Conservation (phyloP, 2,888 invertebrate species). For the Scrobipalpa costella region DNA sequence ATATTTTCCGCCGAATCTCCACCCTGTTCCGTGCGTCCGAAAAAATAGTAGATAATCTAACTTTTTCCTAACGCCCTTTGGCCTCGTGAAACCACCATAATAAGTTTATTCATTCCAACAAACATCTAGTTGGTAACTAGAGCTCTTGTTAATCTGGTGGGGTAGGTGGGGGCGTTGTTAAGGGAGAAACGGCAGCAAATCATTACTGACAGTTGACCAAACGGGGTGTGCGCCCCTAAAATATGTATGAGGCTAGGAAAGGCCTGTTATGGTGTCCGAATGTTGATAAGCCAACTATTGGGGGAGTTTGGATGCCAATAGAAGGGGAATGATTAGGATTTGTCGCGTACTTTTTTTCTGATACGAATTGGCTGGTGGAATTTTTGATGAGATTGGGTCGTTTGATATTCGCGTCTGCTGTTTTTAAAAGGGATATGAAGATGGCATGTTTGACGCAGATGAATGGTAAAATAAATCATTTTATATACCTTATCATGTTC, state of each 20-base stretch:
- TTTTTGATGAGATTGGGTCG: slow-evolving; percentile 43
- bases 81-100: slow-evolving; percentile 48
- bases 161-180: slow-evolving; percentile 64
- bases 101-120: slow-evolving; percentile 38
- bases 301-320: slow-evolving; percentile 71
- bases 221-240: slow-evolving; percentile 75
- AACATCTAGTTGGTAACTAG: slow-evolving; percentile 26
- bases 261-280: slow-evolving; percentile 81
- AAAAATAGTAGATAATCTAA: slow-evolving; percentile 79
- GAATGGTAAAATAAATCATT: too few relatives aligned
- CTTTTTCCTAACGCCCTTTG: slow-evolving; percentile 75
- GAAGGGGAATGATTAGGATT: slow-evolving; percentile 68
- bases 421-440: not conserved
- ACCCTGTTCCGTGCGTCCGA: slow-evolving; percentile 73
- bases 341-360: slow-evolving; percentile 54
- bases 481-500: not conserved
- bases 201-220: slow-evolving; percentile 82
- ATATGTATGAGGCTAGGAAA: slow-evolving; percentile 78
- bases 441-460: not conserved
- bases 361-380: slow-evolving; percentile 46
- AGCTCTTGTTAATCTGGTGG: slow-evolving; percentile 47
- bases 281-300: slow-evolving; percentile 79
- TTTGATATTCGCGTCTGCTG: not conserved
- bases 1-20: slow-evolving; percentile 74
- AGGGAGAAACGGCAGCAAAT: slow-evolving; percentile 75